Conservation (phyloP, 2,888 invertebrate genomes). For the Cinara cedri region DNA sequence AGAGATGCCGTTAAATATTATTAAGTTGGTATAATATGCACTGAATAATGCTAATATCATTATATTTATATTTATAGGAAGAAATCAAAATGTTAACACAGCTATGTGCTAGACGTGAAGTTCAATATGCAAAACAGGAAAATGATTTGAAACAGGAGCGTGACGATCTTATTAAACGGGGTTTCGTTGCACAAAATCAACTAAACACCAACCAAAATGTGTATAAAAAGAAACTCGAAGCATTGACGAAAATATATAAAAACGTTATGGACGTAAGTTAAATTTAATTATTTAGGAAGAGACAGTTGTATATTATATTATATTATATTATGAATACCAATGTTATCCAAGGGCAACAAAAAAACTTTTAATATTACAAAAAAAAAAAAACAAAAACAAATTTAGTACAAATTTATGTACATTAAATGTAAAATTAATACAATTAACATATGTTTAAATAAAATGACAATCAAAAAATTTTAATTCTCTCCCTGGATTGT, state of each 20-base stretch:
- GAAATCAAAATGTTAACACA: slow-evolving; percentile 65
- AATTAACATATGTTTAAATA: too few species aligned
- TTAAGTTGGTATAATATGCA: background rate
- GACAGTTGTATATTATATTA: too few species aligned
- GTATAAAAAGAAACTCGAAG: slow-evolving; percentile 68
- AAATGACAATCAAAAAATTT: too few species aligned
- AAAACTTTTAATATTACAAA: too few species aligned
- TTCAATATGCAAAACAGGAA: slow-evolving; percentile 45
- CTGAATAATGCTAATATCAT: background rate
- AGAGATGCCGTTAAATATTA: too few species aligned
- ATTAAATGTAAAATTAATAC: too few species aligned
- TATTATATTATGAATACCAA: too few species aligned
- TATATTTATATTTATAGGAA: slow-evolving; percentile 55
- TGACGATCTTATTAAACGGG: slow-evolving; percentile 56
- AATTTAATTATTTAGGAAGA: too few species aligned
- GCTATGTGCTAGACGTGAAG: slow-evolving; percentile 61
- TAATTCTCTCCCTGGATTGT: too few species aligned
- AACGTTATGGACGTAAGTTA: slow-evolving; percentile 66
- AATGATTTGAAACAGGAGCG: slow-evolving; percentile 59
- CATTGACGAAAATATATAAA: slow-evolving; percentile 71
- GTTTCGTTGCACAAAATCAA: slow-evolving; percentile 57
- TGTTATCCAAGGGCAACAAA: too few species aligned
- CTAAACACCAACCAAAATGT: slow-evolving; percentile 66
- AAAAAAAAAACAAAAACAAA: too few species aligned
- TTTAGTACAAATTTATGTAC: too few species aligned